Conservation (phyloP, 2,888 invertebrate species). For the Heliconius ismenius region DNA sequence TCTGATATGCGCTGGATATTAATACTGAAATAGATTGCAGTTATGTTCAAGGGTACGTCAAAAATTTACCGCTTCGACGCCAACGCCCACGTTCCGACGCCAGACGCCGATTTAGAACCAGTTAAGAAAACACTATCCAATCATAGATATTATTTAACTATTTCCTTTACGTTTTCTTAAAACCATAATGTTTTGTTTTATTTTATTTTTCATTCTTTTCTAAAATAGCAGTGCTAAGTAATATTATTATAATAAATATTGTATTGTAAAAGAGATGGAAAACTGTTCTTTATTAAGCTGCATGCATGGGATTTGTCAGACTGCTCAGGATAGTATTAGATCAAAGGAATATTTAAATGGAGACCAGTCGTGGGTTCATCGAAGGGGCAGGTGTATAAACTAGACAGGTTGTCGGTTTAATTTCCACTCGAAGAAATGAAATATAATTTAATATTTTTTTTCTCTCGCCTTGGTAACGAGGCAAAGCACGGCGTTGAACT, state of each 20-base stretch:
- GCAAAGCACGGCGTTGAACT: no score
- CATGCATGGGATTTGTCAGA: background rate
- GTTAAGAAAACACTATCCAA: conserved; percentile 54
- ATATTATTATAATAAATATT: background rate
- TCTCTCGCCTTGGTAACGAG: no score
- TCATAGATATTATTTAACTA: conserved; percentile 36
- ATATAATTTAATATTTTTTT: no score
- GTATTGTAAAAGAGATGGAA: background rate
- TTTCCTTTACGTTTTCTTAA: background rate
- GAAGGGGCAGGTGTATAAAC: no score
- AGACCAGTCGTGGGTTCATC: no score
- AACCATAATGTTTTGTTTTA: background rate
- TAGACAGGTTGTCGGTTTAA: no score
- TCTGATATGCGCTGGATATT: conserved; percentile 39
- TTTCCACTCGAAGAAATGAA: no score
- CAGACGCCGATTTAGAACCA: conserved; percentile 56
- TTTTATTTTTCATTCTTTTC: background rate
- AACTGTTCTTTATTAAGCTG: background rate
- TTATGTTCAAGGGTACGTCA: conserved; percentile 54
- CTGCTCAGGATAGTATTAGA: background rate
- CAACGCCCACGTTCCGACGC: conserved; percentile 48
- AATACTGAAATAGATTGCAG: conserved; percentile 49
- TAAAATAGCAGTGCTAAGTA: background rate
- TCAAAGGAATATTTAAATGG: background rate
- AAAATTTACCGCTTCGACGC: conserved; percentile 42